phyloP scores from a whole-genome alignment of 1,140 invertebrate species.

The Drosophila ohnishii region DNA sequence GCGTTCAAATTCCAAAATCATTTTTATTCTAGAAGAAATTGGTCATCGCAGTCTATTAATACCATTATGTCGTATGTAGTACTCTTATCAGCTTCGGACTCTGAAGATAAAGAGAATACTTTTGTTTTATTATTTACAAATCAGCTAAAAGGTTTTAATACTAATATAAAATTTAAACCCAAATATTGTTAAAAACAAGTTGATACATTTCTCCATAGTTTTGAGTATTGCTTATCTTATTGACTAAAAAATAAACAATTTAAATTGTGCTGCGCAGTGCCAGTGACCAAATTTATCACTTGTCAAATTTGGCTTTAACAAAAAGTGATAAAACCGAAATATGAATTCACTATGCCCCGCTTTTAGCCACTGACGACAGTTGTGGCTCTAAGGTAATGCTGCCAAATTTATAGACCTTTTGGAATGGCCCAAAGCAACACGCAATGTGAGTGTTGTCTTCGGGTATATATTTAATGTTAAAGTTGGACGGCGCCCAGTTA shows the following conservation, averaged over 20 bases:
- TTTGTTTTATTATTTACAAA: not conserved
- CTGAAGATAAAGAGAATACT: conserved; percentile 1
- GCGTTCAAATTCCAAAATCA: not conserved
- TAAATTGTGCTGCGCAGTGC: conserved; percentile 10
- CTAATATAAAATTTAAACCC: too few relatives aligned
- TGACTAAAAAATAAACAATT: conserved; percentile 8
- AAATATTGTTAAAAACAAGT: too few relatives aligned
- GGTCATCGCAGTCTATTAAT: conserved; percentile 30
- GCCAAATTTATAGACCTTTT: conserved; percentile 50
- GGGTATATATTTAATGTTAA: conserved; percentile 31
- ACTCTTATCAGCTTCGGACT: not conserved
- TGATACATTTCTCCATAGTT: not conserved
- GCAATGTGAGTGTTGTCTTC: conserved; percentile 10
- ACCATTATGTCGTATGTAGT: conserved; percentile 7
- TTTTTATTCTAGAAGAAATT: conserved; percentile 9
- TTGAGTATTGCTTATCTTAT: not conserved
- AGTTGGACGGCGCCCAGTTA: conserved; percentile 16
- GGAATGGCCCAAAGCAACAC: not conserved
- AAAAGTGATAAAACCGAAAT: conserved; percentile 48
- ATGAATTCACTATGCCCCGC: conserved; percentile 33
- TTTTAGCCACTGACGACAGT: conserved; percentile 56
- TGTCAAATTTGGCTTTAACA: conserved; percentile 45
- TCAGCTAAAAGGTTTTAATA: not conserved
- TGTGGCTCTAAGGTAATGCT: conserved; percentile 43
- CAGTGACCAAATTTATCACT: conserved; percentile 45